These are phyloP conservation scores for Metridium senile DNA, from an alignment of 92 coral and sea anemone genomes.

Conservation along the genomic window DNA sequence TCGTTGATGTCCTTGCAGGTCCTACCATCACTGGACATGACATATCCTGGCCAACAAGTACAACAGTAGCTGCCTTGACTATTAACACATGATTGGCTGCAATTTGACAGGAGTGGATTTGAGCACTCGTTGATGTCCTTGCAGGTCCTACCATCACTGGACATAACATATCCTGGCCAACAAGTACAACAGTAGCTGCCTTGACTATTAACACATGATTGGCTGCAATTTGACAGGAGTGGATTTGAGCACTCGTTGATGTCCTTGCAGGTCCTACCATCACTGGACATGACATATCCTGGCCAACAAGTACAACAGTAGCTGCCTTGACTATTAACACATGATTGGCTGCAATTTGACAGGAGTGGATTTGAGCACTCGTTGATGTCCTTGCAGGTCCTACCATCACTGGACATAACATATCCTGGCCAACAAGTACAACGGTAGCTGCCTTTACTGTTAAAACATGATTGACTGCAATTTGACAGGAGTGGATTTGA, in stretches of 20 bases:
- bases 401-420: not conserved
- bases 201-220: constrained; percentile 3
- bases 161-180: constrained; percentile 1
- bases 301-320: constrained; percentile 15
- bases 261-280: constrained; percentile 7
- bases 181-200: constrained; percentile 27
- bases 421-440: constrained; percentile 19
- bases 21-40: not conserved
- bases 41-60: constrained; percentile 14
- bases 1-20: constrained; percentile 25
- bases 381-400: constrained; percentile 18
- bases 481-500: not conserved
- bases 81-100: constrained; percentile 18
- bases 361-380: not conserved
- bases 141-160: constrained; percentile 3
- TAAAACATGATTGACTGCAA: constrained; percentile 13
- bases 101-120: not conserved
- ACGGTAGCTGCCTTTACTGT: constrained; percentile 2
- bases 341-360: constrained; percentile 10
- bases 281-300: constrained; percentile 5
- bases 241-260: constrained; percentile 12
- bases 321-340: constrained; percentile 14
- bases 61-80: constrained; percentile 15
- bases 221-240: not conserved
- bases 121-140: constrained; percentile 18